These are phyloP conservation scores for Mormyrops boulengeri DNA, from an alignment of 2,797 vertebrate genomes.

Conservation along the genomic window DNA sequence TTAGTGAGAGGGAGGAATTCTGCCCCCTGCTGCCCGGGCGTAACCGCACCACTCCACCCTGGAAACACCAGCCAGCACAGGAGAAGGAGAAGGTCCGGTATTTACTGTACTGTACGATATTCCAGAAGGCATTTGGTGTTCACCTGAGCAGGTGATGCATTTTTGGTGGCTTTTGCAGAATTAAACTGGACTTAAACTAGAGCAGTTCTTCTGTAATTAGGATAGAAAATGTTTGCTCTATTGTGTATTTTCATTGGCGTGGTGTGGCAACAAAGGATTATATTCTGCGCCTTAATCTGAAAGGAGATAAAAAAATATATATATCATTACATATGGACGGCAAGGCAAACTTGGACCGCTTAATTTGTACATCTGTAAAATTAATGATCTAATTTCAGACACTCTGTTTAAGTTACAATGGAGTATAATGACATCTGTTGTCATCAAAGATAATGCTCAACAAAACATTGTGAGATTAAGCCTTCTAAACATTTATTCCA, in stretches of 20 bases:
- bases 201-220: not conserved
- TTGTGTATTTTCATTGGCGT: not conserved
- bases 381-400: constrained; percentile 5
- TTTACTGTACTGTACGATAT: not conserved
- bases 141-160: not conserved
- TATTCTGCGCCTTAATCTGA: not conserved
- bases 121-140: not conserved
- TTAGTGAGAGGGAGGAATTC: constrained; percentile 59
- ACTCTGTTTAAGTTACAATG: not conserved
- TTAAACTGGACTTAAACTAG: not conserved
- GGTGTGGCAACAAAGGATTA: not conserved
- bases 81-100: constrained; percentile 41
- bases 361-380: constrained; percentile 4
- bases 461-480: not conserved
- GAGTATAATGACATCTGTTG: not conserved
- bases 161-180: not conserved
- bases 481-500: constrained; percentile 7
- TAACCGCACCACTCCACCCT: constrained; percentile 40
- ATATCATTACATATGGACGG: not conserved
- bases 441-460: not conserved
- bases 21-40: constrained; percentile 45
- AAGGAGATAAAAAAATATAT: not conserved
- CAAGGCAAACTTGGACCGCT: not conserved
- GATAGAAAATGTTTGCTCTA: not conserved
- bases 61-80: constrained; percentile 40